Evolutionary conservation across 2,113 vertebrate genomes (phyloP).

Genomic region (Peromyscus californicus): DNA sequence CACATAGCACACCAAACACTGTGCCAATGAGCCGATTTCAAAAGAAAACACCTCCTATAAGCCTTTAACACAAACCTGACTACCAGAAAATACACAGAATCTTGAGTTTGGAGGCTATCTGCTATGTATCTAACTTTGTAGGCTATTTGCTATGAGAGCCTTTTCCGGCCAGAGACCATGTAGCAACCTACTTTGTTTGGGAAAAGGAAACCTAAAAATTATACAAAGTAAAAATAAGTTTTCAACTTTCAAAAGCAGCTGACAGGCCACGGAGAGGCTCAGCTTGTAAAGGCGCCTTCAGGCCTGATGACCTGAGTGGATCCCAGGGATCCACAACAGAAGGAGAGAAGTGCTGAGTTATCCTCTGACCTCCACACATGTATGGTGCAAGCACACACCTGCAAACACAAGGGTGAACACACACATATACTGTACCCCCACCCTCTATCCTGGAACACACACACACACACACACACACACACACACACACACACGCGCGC

Average conservation of each 20-base stretch:
- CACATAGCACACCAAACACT: conserved; percentile 73
- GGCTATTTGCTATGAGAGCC: not conserved
- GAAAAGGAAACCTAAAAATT: not conserved
- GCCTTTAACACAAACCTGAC: conserved; percentile 70
- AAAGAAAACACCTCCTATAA: conserved; percentile 79
- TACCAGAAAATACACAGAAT: conserved; percentile 81
- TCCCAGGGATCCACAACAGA: not conserved
- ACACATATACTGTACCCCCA: not conserved
- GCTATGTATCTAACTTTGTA: no score
- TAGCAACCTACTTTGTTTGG: conserved; percentile 54
- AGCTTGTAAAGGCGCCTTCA: not conserved
- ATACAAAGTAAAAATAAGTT: conserved; percentile 48
- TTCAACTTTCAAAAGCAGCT: conserved; percentile 48
- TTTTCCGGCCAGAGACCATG: conserved; percentile 42
- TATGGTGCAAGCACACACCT: not conserved
- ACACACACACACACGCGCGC: not conserved
- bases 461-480: not conserved
- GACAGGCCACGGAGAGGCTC: not conserved
- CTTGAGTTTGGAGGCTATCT: conserved; percentile 68
- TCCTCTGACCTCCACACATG: not conserved
- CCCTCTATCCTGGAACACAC: not conserved
- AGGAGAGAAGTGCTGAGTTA: not conserved
- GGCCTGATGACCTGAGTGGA: not conserved
- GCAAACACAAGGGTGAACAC: not conserved
- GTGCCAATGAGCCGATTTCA: conserved; percentile 79